Conservation (phyloP, 2,797 vertebrate genomes). For the Diceros bicornis region DNA sequence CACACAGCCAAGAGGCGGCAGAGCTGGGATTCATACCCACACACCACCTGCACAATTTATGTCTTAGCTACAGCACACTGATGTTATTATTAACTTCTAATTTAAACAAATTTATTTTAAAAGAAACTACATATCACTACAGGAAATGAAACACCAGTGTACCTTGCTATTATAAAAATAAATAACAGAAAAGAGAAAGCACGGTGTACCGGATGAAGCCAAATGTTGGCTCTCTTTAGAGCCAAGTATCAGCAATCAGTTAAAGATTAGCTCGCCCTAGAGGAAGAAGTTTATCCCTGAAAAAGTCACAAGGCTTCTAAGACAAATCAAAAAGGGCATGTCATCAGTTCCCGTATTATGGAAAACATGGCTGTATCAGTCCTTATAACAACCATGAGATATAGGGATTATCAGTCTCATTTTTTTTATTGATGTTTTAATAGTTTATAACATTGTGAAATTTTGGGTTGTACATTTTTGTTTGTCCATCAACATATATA, state of each 20-base stretch:
- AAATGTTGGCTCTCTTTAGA: not conserved
- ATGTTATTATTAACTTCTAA: not conserved
- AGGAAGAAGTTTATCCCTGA: not conserved
- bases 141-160: not conserved
- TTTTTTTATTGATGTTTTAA: not conserved
- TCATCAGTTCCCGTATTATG: not conserved
- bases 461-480: too few relatives aligned
- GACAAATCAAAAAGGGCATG: not conserved
- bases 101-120: not conserved
- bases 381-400: not conserved
- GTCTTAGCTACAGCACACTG: not conserved
- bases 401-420: not conserved
- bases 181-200: not conserved
- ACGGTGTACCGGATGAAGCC: not conserved
- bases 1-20: not conserved
- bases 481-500: too few relatives aligned
- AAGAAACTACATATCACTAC: not conserved
- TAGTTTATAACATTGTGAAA: too few relatives aligned
- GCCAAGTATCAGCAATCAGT: not conserved
- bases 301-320: not conserved
- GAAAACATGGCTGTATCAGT: not conserved
- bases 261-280: not conserved
- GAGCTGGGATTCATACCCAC: not conserved
- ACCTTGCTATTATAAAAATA: conserved; percentile 32
- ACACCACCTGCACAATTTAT: not conserved